Evolutionary conservation across 2,113 vertebrate genomes (phyloP).

Genomic region (Ailuropoda melanoleuca): DNA sequence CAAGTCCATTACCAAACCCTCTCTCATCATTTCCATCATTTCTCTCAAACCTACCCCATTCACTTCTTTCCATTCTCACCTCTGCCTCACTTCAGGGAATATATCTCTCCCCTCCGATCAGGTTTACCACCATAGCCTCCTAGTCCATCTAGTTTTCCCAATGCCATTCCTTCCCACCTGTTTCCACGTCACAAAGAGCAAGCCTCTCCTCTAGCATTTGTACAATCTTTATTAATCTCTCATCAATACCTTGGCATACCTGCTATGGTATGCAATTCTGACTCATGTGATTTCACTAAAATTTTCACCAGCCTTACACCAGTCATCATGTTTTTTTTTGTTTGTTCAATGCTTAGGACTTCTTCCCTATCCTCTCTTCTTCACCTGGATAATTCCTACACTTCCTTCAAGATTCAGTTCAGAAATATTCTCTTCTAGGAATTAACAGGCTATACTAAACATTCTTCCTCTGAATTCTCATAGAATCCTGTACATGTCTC

Average conservation of each 20-base stretch:
- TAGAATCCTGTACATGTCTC: neutral
- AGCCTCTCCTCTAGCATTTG: neutral
- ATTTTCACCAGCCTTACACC: neutral
- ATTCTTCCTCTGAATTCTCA: neutral
- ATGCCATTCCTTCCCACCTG: neutral
- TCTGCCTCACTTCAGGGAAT: neutral
- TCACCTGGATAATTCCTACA: neutral
- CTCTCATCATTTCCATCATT: neutral
- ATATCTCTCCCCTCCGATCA: rapidly evolving
- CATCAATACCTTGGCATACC: neutral
- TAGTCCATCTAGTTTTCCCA: neutral
- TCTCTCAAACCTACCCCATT: neutral
- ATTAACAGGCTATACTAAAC: neutral
- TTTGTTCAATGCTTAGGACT: neutral
- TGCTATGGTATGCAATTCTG: neutral
- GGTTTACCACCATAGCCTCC: neutral
- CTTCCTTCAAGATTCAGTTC: neutral
- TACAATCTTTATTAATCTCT: neutral
- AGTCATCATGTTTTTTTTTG: neutral
- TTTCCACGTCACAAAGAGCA: neutral
- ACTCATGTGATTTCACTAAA: neutral
- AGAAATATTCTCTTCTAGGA: neutral
- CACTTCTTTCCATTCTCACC: neutral
- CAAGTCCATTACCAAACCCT: neutral
- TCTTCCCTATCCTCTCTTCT: neutral